phyloP scores from a whole-genome alignment of 2,113 vertebrate genomes.

The Mormyrus iriodes region DNA sequence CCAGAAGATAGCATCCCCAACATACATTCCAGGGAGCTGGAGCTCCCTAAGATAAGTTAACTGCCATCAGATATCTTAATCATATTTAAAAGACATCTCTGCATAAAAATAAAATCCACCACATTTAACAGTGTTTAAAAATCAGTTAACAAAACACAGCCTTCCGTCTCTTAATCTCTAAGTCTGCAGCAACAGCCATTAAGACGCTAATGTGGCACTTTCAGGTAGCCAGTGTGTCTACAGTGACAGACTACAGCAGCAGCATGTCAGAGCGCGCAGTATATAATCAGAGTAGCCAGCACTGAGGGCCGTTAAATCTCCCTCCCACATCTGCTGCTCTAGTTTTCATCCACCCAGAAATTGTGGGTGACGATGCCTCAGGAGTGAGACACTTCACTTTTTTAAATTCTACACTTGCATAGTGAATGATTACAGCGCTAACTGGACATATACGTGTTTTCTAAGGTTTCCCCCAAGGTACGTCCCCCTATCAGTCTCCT shows the following conservation, averaged over 20 bases:
- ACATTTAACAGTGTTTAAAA: neutral
- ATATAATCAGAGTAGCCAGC: neutral
- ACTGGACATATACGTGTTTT: neutral
- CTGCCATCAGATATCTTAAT: neutral
- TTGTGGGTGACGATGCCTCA: neutral
- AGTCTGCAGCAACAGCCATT: neutral
- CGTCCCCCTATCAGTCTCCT: conserved; percentile 16
- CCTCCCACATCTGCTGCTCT: neutral
- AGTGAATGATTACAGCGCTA: neutral
- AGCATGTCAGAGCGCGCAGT: neutral
- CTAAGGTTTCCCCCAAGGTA: neutral
- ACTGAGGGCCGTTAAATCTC: neutral
- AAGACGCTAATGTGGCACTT: neutral
- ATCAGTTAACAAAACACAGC: neutral
- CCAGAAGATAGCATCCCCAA: neutral
- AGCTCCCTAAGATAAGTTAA: neutral
- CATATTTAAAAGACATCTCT: neutral
- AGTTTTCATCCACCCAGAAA: neutral
- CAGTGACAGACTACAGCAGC: neutral
- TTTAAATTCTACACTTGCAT: neutral
- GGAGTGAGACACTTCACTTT: neutral
- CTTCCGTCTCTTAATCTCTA: neutral
- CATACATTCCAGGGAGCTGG: neutral
- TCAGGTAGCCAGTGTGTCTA: neutral
- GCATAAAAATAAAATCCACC: neutral